Percentiles rank a stretch among this genome's conserved stretches.
Conservation (phyloP, 2,113 vertebrate species). For the Neogale vison region DNA sequence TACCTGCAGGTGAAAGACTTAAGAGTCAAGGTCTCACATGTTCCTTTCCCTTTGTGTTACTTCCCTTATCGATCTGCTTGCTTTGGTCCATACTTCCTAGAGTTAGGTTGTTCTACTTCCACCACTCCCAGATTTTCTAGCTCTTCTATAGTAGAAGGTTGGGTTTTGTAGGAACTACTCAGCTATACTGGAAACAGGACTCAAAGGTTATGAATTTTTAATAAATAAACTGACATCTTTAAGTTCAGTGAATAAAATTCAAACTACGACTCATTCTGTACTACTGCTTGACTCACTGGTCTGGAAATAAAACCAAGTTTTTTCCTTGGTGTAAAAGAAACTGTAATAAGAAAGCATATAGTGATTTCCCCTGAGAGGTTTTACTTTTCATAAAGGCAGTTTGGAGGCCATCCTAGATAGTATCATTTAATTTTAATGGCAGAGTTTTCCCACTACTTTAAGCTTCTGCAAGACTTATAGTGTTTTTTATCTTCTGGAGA, state of each 20-base stretch:
- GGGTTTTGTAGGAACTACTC: not conserved
- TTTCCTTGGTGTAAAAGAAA: constrained; percentile 30
- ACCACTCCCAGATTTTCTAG: not conserved
- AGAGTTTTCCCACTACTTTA: not conserved
- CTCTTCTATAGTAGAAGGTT: not conserved
- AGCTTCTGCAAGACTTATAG: not conserved
- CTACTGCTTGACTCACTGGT: constrained; percentile 5
- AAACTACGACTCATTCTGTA: constrained; percentile 15
- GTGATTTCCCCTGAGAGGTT: constrained; percentile 56
- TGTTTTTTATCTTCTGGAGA: not conserved
- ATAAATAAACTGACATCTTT: not conserved
- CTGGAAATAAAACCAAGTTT: constrained; percentile 54
- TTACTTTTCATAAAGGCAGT: constrained; percentile 11
- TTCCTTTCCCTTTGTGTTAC: not conserved
- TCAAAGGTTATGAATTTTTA: not conserved
- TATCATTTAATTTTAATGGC: constrained; percentile 14
- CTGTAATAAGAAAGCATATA: not conserved
- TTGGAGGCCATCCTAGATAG: not conserved
- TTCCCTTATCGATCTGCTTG: not conserved
- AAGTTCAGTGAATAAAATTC: constrained; percentile 48
- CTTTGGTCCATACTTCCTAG: not conserved
- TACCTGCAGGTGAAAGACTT: not conserved
- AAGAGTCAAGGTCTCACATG: not conserved
- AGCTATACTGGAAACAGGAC: not conserved
- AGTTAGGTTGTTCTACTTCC: not conserved